Evolutionary conservation across 2,888 invertebrate species (phyloP), one percentile per base, ranked within the genome.

Genomic region (Chrysolina oricalcia): DNA sequence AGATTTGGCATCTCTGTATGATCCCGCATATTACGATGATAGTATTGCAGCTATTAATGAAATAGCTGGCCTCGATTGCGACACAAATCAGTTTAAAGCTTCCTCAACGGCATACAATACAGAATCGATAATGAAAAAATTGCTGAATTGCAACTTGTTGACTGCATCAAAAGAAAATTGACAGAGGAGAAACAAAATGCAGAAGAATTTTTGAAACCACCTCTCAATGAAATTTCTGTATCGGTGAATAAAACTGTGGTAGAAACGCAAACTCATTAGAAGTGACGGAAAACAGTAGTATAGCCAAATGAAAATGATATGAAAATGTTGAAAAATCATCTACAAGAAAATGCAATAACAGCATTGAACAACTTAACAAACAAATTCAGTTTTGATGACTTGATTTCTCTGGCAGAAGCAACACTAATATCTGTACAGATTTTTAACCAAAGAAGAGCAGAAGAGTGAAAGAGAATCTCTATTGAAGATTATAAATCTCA

Each of bases 371-470:
- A 59, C 21, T 56, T 69, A 23, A 56, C 15, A 21, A 10, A 9
- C 11, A 35, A 27, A 53, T 69, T 69, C 56, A 23, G 23, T 27
- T 17, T 23, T 19, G 19, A 46, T 35, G 19, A 23, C n/a, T 69
- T 27, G 68, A 59, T 67, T 21, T 59, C 13, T 13, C 40, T 68
- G 23, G 67, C 21, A 35, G n/a, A n/a, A n/a, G n/a, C n/a, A n/a
- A n/a, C n/a, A n/a, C n/a, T n/a, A n/a, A n/a, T n/a, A n/a, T n/a
- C 40, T 67, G 56, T 40, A 46, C 23, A 72, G 63, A n/a, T 77
- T 17, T 77, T 77, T 27, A 77, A 77, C 62, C 62, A 74, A 41
- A 50, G 74, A 50, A 48, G 76, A 66, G 69, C 74, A 9, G 77
- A 70, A 13, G 74, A 74, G 56, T 56, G 72, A 13, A 71, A 77